Evolutionary conservation across 2,113 vertebrate species (phyloP), one percentile per base, ranked within the genome.

Genomic region (Pangasianodon gigas): DNA sequence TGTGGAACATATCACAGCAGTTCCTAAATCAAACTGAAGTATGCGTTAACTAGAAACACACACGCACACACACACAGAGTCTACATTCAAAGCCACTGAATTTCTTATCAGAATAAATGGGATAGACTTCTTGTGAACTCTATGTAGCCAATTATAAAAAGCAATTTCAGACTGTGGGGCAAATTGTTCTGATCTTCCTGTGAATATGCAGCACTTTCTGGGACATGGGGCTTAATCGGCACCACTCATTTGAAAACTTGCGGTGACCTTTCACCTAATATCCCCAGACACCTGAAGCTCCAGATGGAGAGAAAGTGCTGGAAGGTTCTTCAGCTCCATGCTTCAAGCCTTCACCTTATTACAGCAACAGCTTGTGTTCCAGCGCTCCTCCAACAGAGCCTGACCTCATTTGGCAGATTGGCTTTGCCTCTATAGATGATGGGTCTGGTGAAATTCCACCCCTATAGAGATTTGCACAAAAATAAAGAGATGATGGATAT

Each of bases 291-390:
- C 80, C 91, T 82, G 82, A 88, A 86, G 90, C 84, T 92, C 90
- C 89, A 93, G 90, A 92, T 91, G 91, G 87, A 91, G 60, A 79
- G 69, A 65, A 87, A 88, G 86, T 84, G 79, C 91, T 90, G 81
- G 79, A 93, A 91, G 90, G 89, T 91, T 92, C 92, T 92, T 87
- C 84, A 89, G 84, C 83, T 83, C 87, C 79, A 84, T 58, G 87
- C 87, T 88, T 89, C 86, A 58, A 89, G 85, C 89, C 71, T 86
- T 88, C 91, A 91, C 91, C 91, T 91, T 91, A 91, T 92, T 90
- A 92, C 88, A 89, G 90, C 90, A 93, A 90, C 90, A 93, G 91
- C 90, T 92, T 92, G 91, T 90, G 91, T 87, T 90, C 89, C 62
- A 90, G 84, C 79, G 77, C 88, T 86, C 85, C 87, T 92, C 91